These are phyloP conservation scores for Boloria selene DNA, from an alignment of 2,888 invertebrate species.

Conservation along the genomic window DNA sequence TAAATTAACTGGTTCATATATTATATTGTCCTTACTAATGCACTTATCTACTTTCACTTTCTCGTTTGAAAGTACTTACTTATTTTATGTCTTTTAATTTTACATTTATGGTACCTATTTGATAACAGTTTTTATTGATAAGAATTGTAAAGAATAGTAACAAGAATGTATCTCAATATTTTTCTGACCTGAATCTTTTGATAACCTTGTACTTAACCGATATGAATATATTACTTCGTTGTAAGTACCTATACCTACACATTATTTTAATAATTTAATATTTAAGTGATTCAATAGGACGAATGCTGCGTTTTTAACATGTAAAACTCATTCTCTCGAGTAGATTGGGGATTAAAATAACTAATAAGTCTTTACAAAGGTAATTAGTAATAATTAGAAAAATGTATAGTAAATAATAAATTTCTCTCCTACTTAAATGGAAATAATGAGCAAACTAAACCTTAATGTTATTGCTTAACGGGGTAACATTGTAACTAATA, in stretches of 20 bases:
- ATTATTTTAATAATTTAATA: neutral
- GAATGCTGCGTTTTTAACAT: no score
- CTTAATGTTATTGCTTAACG: no score
- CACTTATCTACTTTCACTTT: conserved; percentile 26
- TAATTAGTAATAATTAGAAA: no score
- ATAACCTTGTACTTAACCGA: conserved; percentile 10
- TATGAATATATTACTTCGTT: neutral
- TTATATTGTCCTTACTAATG: neutral
- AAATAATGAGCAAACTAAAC: no score
- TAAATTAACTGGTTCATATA: conserved; percentile 23
- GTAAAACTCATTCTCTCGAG: no score
- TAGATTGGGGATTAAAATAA: no score
- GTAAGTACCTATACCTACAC: neutral
- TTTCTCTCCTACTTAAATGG: no score
- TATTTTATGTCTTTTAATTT: neutral
- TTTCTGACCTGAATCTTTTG: neutral
- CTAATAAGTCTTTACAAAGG: no score
- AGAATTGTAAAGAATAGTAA: no score
- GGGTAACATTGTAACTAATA: no score
- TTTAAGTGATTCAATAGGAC: neutral
- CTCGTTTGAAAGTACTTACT: conserved; percentile 12
- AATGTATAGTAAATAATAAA: no score
- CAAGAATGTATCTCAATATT: neutral
- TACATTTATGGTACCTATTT: neutral
- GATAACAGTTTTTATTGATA: neutral